Conservation (phyloP, 1,140 invertebrate species). For the Drosophila ananassae region DNA sequence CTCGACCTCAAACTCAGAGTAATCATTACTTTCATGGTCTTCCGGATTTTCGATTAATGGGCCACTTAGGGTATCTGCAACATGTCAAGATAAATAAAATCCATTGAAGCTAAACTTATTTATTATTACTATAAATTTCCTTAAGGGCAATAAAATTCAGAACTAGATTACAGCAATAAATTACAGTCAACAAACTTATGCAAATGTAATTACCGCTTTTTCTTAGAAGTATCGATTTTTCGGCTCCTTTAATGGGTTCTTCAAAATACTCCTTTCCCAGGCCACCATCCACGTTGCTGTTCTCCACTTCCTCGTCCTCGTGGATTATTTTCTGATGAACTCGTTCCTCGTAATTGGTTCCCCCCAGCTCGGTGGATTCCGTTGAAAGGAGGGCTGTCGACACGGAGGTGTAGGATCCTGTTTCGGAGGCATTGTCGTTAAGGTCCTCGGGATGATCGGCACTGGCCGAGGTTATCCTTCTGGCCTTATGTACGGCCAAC, state of each 20-base stretch:
- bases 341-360: slow-evolving; percentile 48
- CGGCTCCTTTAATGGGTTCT: slow-evolving; percentile 24
- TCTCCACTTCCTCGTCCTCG: slow-evolving; percentile 70
- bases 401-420: slow-evolving; percentile 72
- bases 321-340: slow-evolving; percentile 68
- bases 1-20: neutral
- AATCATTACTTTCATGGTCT: neutral
- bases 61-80: slow-evolving; percentile 10
- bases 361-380: slow-evolving; percentile 62
- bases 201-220: slow-evolving; percentile 52
- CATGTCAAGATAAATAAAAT: neutral
- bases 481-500: slow-evolving; percentile 30
- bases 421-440: slow-evolving; percentile 68
- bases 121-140: neutral
- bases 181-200: slow-evolving; percentile 1
- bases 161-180: slow-evolving; percentile 7
- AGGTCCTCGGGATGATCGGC: slow-evolving; percentile 54
- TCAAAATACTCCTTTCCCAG: slow-evolving; percentile 26
- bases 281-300: slow-evolving; percentile 46
- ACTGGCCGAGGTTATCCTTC: slow-evolving; percentile 27
- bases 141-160: neutral
- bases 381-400: slow-evolving; percentile 71
- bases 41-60: neutral
- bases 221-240: slow-evolving; percentile 38
- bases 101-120: neutral